Evolutionary conservation across 64 coral and sea anemone species (phyloP), one percentile per base, ranked within the genome.

Genomic region (Trachythela sp.): DNA sequence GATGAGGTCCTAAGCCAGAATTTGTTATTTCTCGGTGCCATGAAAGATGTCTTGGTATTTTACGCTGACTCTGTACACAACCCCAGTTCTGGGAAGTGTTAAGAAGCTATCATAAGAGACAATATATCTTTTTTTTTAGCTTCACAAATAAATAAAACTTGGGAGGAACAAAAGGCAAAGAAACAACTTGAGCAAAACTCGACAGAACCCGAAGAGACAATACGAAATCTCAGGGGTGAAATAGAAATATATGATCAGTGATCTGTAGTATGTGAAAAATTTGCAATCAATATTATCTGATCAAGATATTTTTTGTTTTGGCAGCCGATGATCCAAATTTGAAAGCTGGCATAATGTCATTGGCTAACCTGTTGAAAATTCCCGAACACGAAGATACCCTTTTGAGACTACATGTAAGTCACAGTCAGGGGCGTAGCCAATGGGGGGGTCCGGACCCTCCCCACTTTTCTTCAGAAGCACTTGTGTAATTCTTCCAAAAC

Each of bases 321-420:
- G 26, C 89, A 98, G 95, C 64, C 18, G 95, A 98, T 67, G 88
- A 98, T 89, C 93, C 95, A 30, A 89, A 98, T 56, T 85, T 98
- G 1, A 98, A 94, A 60, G 95, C 95, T 68, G 95, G 95, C 10
- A 84, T 98, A 26, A 64, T 88, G 45, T 98, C 95, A n/a, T 42
- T 98, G 52, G 89, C 95, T 51, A 94, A 87, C 67, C 68, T 98
- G 34, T 91, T 98, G 2, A 91, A 86, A 22, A 54, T 98, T 72
- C 95, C 95, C 20, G 85, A 98, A 70, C 95, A 98, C 27, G 70
- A 85, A 29, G 95, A 98, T 89, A 91, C 92, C 18, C 94, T 91
- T 89, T 91, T 98, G 36, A 48, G 94, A n/a, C 84, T 98, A 83
- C 93, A 98, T 93, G 95, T 98, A 80, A 80, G 34, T 36, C 15